Conservation (phyloP, 2,888 invertebrate genomes). For the Chrysomela aeneicollis region DNA sequence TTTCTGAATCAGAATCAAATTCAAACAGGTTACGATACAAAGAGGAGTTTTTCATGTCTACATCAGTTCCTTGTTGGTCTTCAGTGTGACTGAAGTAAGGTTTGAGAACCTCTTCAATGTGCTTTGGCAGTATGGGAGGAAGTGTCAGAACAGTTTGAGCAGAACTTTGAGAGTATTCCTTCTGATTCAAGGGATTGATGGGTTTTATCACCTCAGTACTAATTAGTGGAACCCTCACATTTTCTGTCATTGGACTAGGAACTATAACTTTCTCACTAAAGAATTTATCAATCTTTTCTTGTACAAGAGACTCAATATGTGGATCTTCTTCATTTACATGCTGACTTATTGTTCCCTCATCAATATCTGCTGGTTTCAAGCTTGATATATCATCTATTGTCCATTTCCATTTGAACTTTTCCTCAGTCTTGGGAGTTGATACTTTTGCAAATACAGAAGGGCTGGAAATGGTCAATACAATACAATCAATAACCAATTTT, state of each 20-base stretch:
- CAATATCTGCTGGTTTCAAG: constrained; percentile 74
- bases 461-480: constrained; percentile 47
- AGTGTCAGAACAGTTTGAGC: constrained; percentile 73
- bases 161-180: constrained; percentile 54
- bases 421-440: constrained; percentile 57
- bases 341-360: constrained; percentile 69
- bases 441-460: constrained; percentile 58
- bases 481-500: not conserved
- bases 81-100: constrained; percentile 69
- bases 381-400: constrained; percentile 74
- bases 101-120: constrained; percentile 69
- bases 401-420: constrained; percentile 69
- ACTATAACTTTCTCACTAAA: constrained; percentile 59
- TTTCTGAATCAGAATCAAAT: constrained; percentile 39
- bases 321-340: constrained; percentile 70
- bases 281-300: constrained; percentile 71
- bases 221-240: constrained; percentile 38
- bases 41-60: constrained; percentile 44
- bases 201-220: constrained; percentile 23
- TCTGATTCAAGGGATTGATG: constrained; percentile 5
- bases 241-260: constrained; percentile 57
- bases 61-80: constrained; percentile 49
- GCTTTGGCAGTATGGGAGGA: constrained; percentile 69
- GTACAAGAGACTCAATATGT: constrained; percentile 69
- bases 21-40: constrained; percentile 57